Evolutionary conservation across 2,888 invertebrate genomes (phyloP).

Genomic region (Mylabris sibirica): DNA sequence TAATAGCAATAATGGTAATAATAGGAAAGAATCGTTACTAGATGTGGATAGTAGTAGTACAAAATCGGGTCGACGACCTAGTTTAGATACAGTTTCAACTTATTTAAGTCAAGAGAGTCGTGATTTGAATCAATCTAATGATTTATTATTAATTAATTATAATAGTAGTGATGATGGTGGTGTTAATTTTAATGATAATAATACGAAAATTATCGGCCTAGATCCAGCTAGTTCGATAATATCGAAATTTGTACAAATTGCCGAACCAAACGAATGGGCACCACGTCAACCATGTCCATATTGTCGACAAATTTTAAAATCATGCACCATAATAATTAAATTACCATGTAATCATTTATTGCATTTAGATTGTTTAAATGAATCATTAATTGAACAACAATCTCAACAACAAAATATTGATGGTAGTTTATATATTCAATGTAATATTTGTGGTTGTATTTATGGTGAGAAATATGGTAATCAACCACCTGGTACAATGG

Average conservation of each 20-base stretch:
- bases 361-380: slow-evolving; percentile 81
- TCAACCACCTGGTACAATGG: slow-evolving; percentile 85
- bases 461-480: slow-evolving; percentile 83
- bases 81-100: slow-evolving; percentile 88
- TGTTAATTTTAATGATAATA: slow-evolving; percentile 20
- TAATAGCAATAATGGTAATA: slow-evolving; percentile 43
- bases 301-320: slow-evolving; percentile 69
- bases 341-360: slow-evolving; percentile 81
- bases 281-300: slow-evolving; percentile 78
- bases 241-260: slow-evolving; percentile 74
- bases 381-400: slow-evolving; percentile 71
- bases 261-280: slow-evolving; percentile 71
- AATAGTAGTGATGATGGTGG: slow-evolving; percentile 54
- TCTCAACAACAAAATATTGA: slow-evolving; percentile 59
- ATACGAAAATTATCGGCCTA: slow-evolving; percentile 57
- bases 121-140: slow-evolving; percentile 64
- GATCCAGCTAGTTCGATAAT: slow-evolving; percentile 70
- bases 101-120: slow-evolving; percentile 88
- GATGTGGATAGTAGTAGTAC: slow-evolving; percentile 77
- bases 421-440: slow-evolving; percentile 76
- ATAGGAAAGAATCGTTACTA: slow-evolving; percentile 60
- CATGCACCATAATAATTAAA: slow-evolving; percentile 67
- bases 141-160: slow-evolving; percentile 55
- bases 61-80: slow-evolving; percentile 79
- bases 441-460: slow-evolving; percentile 84